Percentiles rank a stretch among this genome's conserved stretches.
Conservation (phyloP, 1,140 invertebrate species). For the Batillaria attramentaria region DNA sequence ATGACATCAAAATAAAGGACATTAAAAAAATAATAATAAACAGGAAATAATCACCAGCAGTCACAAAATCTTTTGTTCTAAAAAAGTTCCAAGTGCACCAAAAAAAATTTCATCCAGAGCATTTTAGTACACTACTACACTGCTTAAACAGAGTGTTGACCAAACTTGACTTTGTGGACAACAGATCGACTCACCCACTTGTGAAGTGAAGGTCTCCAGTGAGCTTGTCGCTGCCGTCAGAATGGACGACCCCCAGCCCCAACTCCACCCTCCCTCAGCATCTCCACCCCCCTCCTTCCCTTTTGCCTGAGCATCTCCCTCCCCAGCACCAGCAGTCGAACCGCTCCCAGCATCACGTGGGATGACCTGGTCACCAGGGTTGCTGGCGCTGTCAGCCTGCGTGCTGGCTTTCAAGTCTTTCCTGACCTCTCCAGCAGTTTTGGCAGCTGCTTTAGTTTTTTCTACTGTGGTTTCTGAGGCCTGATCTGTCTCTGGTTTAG, state of each 20-base stretch:
- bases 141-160: no score
- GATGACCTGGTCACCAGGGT: conserved; percentile 3
- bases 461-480: not conserved
- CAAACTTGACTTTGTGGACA: no score
- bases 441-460: not conserved
- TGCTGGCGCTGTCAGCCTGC: not conserved
- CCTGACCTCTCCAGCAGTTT: conserved; percentile 5
- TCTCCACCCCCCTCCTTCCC: conserved; percentile 1
- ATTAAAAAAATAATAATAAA: no score
- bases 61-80: no score
- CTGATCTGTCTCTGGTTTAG: no score
- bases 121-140: no score
- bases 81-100: no score
- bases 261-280: conserved; percentile 75
- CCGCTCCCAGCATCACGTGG: conserved; percentile 5
- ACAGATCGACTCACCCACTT: conserved; percentile 79
- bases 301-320: conserved; percentile 1
- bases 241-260: conserved; percentile 81
- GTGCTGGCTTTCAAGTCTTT: not conserved
- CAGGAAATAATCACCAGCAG: no score
- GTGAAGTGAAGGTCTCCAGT: conserved; percentile 82
- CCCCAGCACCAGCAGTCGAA: not conserved
- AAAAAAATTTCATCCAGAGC: no score
- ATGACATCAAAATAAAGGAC: no score
- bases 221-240: conserved; percentile 82